Conservation (phyloP, 2,797 vertebrate species). For the Potorous gilbertii region DNA sequence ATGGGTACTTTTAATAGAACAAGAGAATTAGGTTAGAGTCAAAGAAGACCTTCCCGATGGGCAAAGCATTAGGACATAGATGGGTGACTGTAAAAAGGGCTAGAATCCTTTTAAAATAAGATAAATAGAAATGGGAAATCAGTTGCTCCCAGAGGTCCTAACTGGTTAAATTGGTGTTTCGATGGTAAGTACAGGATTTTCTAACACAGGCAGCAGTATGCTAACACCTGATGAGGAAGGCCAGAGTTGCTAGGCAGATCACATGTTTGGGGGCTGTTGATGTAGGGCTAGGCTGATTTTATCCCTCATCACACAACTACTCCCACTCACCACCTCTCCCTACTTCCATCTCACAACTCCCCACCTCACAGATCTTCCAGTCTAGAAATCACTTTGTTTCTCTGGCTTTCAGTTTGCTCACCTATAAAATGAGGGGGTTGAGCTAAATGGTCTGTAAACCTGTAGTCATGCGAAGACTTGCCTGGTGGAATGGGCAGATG, state of each 20-base stretch:
- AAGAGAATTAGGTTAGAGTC: neutral
- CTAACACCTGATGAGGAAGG: slow-evolving; percentile 48
- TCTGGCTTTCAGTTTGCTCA: neutral
- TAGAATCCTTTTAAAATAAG: neutral
- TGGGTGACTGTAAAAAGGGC: no score
- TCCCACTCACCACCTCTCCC: neutral
- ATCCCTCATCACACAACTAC: neutral
- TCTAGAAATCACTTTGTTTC: neutral
- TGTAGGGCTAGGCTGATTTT: neutral
- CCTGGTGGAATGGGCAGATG: neutral
- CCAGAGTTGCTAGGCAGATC: neutral
- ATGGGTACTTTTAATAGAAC: rapidly evolving
- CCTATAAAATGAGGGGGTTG: neutral
- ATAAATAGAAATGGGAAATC: neutral
- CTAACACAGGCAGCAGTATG: neutral
- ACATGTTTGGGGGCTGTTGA: rapidly evolving
- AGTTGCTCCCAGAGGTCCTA: neutral
- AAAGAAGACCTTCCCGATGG: neutral
- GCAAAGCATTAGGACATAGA: neutral
- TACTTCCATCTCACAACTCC: neutral
- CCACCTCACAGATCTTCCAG: neutral
- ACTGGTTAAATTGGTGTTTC: neutral
- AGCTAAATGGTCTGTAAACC: neutral
- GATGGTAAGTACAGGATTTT: neutral
- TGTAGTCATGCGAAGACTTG: neutral